Percentiles rank a stretch among this genome's conserved stretches.
Conservation (phyloP, 2,113 vertebrate genomes). For the Thymallus thymallus region DNA sequence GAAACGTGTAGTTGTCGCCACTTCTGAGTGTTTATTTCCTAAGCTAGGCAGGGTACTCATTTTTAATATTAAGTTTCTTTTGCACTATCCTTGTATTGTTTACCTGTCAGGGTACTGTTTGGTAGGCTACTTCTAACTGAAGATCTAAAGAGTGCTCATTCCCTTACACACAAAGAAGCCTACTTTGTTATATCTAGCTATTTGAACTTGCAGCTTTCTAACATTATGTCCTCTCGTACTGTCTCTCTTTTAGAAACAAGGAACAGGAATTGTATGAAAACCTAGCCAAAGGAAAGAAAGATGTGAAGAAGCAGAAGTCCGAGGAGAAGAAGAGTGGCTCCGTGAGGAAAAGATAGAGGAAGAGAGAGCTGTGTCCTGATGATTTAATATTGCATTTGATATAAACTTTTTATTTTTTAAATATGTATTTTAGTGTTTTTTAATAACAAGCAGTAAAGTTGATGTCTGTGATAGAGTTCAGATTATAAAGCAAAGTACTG, state of each 20-base stretch:
- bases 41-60: too few species aligned
- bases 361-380: neutral
- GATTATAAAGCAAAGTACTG: conserved; percentile 21
- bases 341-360: conserved; percentile 80
- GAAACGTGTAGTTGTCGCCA: too few species aligned
- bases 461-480: conserved; percentile 28
- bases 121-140: too few species aligned
- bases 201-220: neutral
- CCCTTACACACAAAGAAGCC: too few species aligned
- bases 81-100: too few species aligned
- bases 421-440: neutral
- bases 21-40: too few species aligned
- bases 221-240: neutral
- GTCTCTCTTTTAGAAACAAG: conserved; percentile 74
- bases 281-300: conserved; percentile 80
- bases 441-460: neutral
- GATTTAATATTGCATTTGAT: conserved; percentile 55
- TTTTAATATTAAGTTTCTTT: too few species aligned
- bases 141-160: too few species aligned
- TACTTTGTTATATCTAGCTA: too few species aligned
- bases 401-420: neutral
- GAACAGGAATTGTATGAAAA: conserved; percentile 88
- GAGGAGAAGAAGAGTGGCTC: conserved; percentile 84
- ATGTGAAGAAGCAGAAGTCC: conserved; percentile 79
- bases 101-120: too few species aligned